Evolutionary conservation across 2,888 invertebrate species (phyloP).

Genomic region (Synergus itoensis): DNA sequence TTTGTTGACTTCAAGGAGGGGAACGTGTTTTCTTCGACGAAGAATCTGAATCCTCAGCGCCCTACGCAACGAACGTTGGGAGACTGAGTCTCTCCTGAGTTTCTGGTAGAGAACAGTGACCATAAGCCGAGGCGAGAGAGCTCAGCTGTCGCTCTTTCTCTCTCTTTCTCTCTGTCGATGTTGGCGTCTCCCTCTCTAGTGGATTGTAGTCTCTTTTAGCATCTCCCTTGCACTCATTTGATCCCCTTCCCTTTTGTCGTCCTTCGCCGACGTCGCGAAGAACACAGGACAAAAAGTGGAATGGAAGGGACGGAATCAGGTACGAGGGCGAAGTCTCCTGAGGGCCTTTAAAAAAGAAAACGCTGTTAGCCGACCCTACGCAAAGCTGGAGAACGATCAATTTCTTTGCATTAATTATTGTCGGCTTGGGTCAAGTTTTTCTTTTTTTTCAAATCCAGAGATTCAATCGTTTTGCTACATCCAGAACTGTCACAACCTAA

Average conservation of each 20-base stretch:
- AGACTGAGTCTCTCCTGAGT: conserved; percentile 10
- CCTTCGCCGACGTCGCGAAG: conserved; percentile 39
- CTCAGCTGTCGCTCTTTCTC: conserved; percentile 17
- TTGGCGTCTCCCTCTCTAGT: neutral
- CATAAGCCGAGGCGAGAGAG: conserved; percentile 22
- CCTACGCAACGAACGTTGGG: conserved; percentile 12
- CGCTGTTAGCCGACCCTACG: conserved; percentile 30
- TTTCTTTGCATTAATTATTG: conserved; percentile 41
- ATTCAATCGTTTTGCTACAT: too few relatives aligned
- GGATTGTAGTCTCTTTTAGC: neutral
- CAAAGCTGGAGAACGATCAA: conserved; percentile 34
- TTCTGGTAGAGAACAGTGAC: conserved; percentile 20
- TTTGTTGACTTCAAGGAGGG: conserved; percentile 30
- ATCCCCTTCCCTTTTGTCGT: conserved; percentile 32
- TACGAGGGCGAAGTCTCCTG: conserved; percentile 40
- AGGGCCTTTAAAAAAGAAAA: conserved; percentile 39
- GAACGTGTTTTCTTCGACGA: conserved; percentile 21
- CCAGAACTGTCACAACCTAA: too few relatives aligned
- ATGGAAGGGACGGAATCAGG: conserved; percentile 29
- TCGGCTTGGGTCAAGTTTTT: conserved; percentile 6
- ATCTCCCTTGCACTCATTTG: neutral
- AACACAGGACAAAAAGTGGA: conserved; percentile 39
- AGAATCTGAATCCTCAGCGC: conserved; percentile 6
- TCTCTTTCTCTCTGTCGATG: neutral
- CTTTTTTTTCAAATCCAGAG: neutral